Evolutionary conservation across 2,888 invertebrate genomes (phyloP), one percentile per base, ranked within the genome.

Genomic region (Phoenoteleia sp.): DNA sequence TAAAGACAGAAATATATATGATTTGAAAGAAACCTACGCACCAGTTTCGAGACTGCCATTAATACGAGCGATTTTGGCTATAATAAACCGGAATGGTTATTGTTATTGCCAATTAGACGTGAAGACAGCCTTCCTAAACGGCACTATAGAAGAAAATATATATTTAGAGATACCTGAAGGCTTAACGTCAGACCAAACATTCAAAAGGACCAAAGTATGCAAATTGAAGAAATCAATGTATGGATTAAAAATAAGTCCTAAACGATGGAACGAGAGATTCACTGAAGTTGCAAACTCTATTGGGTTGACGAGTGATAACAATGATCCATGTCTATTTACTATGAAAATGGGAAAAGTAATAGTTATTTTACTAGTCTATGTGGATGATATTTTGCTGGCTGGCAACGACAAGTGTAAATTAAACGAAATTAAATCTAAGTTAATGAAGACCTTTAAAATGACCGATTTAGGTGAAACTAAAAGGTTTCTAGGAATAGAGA

Each of bases 181-280:
- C 2, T 6, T 58, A 7, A 27, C 3, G 3, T n/a, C 25, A 11
- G 56, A 64, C 19, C 39, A 79, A 3, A 42, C 66, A 11, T 15
- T 25, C 5, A 47, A 47, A 64, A 9, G 21, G 27, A 47, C 15
- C 15, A 79, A 79, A 45, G 76, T 88, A 5, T 85, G 85, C 21
- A 84, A 84, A 72, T 36, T 87, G 11, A 9, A 87, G 36, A 67
- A 36, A 66, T 52, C 84, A 33, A n/a, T 85, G n/a, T 85, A 87
- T 72, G 81, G 86, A 6, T 42, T 86, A 9, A 60, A 42, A 64
- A 54, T 39, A n/a, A 39, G n/a, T 39, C 39, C n/a, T 3, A 39
- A 39, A 39, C 39, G 39, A 39, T 39, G 39, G 39, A 3, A 39
- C 39, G 39, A n/a, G 39, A 39, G 39, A 39, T 39, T 39, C 5